phyloP scores from a whole-genome alignment of 2,797 vertebrate genomes.

The Anguilla obscura region DNA sequence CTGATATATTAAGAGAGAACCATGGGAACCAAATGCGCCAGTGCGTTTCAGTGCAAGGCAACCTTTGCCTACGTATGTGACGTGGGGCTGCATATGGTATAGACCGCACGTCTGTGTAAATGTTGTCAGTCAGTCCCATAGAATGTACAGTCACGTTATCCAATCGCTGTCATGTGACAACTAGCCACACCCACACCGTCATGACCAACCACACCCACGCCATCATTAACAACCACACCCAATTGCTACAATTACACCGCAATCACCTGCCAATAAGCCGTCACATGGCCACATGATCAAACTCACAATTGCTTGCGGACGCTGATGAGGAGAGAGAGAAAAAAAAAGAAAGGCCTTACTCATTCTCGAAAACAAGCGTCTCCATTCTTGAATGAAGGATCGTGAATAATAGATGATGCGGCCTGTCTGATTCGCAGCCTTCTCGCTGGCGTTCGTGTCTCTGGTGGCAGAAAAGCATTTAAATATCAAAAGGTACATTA shows the following conservation, averaged over 20 bases:
- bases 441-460: neutral
- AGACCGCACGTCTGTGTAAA: neutral
- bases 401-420: conserved; percentile 8
- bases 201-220: neutral
- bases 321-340: too few relatives aligned
- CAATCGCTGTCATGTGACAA: neutral
- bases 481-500: conserved; percentile 25
- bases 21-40: neutral
- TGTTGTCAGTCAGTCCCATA: neutral
- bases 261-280: neutral
- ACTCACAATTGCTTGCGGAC: conserved; percentile 1
- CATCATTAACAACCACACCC: neutral
- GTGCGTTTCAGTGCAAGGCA: neutral
- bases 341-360: neutral
- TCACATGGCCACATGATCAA: neutral
- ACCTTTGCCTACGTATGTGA: neutral
- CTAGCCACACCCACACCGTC: neutral
- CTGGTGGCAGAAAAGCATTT: neutral
- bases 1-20: neutral
- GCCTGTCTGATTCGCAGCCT: neutral
- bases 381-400: conserved; percentile 5
- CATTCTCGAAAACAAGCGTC: neutral
- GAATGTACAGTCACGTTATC: neutral
- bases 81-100: neutral
- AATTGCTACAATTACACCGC: neutral